Evolutionary conservation across 2,113 vertebrate genomes (phyloP), one percentile per base, ranked within the genome.

Genomic region (Sarotherodon lohbergeri): DNA sequence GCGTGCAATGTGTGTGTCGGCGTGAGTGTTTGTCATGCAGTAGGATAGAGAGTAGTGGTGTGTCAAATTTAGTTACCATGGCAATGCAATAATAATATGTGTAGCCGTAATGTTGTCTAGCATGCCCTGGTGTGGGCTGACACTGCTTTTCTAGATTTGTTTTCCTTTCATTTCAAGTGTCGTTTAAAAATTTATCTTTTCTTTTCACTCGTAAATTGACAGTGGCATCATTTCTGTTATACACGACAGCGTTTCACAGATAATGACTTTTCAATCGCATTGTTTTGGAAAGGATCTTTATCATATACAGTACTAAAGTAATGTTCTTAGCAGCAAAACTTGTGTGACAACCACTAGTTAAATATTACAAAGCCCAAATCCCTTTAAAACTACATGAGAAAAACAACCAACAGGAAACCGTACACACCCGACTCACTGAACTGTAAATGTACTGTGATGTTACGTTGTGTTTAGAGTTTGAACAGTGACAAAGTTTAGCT

Each of bases 51-150:
- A 73, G 34, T 17, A 81, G 59, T 3, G 10, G 13, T 27, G 32
- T 76, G 80, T 88, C 76, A 55, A 52, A 86, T 41, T 19, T 6
- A 16, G 89, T 94, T 83, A 71, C 91, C 82, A 79, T 83, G 83
- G 83, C 36, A 41, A 88, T 63, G 22, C 19, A 8, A 14, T 83
- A 76, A 78, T 78, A 59, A 46, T 24, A 79, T 2, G 63, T 16
- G 36, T 10, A 19, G 56, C 80, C 46, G 71, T 57, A 22, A 82
- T 46, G 56, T 55, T 61, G 43, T 63, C 36, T 11, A 4, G 63
- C 32, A 24, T 76, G 29, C 78, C 82, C 57, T 16, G 66, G 24
- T 46, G 50, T 43, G 57, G 34, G 48, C 29, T 54, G 80, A 68
- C 82, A 22, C 16, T 50, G 39, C 63, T 36, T 29, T 32, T 32